These are phyloP conservation scores for Agriopis leucophaearia DNA, from an alignment of 2,888 invertebrate genomes.

Conservation along the genomic window DNA sequence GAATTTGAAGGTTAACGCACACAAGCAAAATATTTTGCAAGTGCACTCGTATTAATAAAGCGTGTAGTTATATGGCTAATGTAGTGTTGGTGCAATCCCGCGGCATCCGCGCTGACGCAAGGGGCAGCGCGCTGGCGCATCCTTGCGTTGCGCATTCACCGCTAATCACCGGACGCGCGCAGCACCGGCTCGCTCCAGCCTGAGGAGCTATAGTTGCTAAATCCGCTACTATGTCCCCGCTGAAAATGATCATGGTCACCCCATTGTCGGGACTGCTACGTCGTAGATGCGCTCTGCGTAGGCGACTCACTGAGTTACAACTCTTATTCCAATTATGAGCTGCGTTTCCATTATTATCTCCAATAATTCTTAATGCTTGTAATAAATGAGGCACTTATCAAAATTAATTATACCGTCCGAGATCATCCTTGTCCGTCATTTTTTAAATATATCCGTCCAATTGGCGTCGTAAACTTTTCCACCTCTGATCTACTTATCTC, in stretches of 20 bases:
- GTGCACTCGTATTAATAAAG: conserved; percentile 82
- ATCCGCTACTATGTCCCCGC: conserved; percentile 57
- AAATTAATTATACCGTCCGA: conserved; percentile 15
- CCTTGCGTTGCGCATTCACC: conserved; percentile 79
- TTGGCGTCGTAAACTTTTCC: conserved; percentile 21
- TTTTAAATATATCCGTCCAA: conserved; percentile 8
- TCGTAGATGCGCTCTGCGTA: conserved; percentile 38
- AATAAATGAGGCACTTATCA: conserved; percentile 29
- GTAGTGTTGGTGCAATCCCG: conserved; percentile 75
- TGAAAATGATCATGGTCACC: conserved; percentile 59
- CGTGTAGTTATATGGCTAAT: conserved; percentile 69
- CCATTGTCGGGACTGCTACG: conserved; percentile 35
- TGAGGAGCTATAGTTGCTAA: conserved; percentile 72
- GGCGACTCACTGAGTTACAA: conserved; percentile 19
- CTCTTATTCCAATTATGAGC: conserved; percentile 10
- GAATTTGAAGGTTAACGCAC: conserved; percentile 79
- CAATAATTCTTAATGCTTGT: conserved; percentile 14
- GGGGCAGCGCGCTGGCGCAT: conserved; percentile 68
- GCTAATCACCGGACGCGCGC: conserved; percentile 80
- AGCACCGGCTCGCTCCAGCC: conserved; percentile 14
- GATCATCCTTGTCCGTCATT: conserved; percentile 18
- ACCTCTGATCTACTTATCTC: conserved; percentile 21
- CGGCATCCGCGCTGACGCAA: conserved; percentile 84
- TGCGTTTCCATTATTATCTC: conserved; percentile 10
- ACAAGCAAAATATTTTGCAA: conserved; percentile 82